These are phyloP conservation scores for Galago senegalensis DNA, from an alignment of 2,797 vertebrate species.

Conservation along the genomic window DNA sequence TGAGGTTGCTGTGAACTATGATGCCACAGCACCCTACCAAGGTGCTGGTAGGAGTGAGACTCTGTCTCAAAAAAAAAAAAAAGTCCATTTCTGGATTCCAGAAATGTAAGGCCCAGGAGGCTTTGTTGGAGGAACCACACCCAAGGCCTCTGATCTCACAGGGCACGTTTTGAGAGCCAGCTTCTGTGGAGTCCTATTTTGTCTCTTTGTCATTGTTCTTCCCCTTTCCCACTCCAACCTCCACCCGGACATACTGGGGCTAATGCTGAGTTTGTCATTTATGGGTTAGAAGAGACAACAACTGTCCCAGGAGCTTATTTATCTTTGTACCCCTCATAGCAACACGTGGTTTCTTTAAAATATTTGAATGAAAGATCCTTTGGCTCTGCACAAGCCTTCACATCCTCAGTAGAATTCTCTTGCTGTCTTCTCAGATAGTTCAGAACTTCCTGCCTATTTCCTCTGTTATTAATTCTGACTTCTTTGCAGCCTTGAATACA, in stretches of 20 bases:
- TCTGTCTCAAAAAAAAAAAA: no score
- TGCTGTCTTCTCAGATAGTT: background rate
- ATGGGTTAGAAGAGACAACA: background rate
- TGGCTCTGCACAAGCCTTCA: background rate
- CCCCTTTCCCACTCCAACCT: background rate
- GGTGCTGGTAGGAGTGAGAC: no score
- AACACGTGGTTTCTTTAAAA: background rate
- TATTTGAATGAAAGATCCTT: background rate
- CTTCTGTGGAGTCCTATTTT: background rate
- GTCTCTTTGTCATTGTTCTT: background rate
- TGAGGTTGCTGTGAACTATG: no score
- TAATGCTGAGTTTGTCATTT: background rate
- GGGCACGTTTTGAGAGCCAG: background rate
- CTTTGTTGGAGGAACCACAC: background rate
- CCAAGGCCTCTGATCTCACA: background rate
- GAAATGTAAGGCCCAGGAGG: background rate
- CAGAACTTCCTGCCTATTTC: background rate
- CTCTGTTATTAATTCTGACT: background rate
- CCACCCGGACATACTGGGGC: no score
- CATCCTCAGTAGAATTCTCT: background rate
- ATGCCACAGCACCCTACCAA: no score
- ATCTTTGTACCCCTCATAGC: background rate
- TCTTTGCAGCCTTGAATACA: background rate
- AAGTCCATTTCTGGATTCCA: background rate
- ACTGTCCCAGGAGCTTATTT: background rate